phyloP scores from a whole-genome alignment of 2,113 vertebrate species.

The Falcunculus frontatus region DNA sequence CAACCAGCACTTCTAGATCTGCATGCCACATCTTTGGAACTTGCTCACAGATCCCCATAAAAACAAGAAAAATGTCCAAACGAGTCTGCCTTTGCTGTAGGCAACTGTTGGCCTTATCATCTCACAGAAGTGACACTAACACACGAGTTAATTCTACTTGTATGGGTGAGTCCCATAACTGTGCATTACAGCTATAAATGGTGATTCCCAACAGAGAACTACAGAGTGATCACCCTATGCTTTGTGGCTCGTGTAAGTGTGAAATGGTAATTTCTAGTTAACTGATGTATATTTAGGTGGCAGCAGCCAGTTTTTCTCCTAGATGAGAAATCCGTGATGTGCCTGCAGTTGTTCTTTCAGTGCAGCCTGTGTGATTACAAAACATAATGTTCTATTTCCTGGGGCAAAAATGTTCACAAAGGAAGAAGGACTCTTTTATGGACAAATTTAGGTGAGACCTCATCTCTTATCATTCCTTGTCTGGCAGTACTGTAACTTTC shows the following conservation, averaged over 20 bases:
- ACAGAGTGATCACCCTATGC: fast-evolving
- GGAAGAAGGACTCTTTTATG: not conserved
- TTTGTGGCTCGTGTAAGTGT: not conserved
- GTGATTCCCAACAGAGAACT: not conserved
- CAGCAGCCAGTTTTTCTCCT: not conserved
- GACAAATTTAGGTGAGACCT: not conserved
- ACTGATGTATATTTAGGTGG: not conserved
- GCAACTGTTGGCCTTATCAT: not conserved
- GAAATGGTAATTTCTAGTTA: not conserved
- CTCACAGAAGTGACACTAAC: not conserved
- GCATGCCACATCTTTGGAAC: not conserved
- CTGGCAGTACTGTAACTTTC: not conserved
- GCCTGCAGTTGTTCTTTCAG: not conserved
- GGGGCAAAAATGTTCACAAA: not conserved
- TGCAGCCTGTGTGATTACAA: not conserved
- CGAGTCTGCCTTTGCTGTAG: not conserved
- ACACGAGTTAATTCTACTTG: not conserved
- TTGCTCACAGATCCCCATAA: not conserved
- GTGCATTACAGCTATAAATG: not conserved
- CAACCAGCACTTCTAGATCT: not conserved
- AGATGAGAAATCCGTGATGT: not conserved
- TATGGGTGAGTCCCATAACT: not conserved
- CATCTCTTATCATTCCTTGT: not conserved
- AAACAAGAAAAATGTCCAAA: not conserved
- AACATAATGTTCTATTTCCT: not conserved